Percentiles rank a stretch among this genome's conserved stretches.
phyloP scores from a whole-genome alignment of 2,797 vertebrate genomes.

The Gobionotothen gibberifrons region DNA sequence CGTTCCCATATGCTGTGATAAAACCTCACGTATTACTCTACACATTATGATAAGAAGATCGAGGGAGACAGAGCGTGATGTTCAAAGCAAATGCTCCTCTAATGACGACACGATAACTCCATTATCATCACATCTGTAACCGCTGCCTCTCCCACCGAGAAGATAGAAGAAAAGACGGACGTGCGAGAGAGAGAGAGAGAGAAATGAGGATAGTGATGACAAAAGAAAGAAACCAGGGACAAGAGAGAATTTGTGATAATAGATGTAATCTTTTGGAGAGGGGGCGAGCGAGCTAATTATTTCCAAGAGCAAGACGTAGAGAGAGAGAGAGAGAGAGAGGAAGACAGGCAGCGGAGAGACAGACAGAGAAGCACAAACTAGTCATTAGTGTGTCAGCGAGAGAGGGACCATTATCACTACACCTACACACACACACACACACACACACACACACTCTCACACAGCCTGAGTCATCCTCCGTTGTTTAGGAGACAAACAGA shows the following conservation, averaged over 20 bases:
- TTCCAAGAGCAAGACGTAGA: constrained; percentile 40
- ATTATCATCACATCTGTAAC: constrained; percentile 24
- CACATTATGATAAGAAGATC: neutral
- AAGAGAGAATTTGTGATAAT: constrained; percentile 55
- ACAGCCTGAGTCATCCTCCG: constrained; percentile 65
- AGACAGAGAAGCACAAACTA: constrained; percentile 66
- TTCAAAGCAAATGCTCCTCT: no score
- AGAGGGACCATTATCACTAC: constrained; percentile 64
- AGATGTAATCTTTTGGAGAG: constrained; percentile 63
- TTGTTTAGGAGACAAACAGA: constrained; percentile 67
- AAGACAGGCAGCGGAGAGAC: constrained; percentile 12
- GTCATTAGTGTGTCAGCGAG: constrained; percentile 82
- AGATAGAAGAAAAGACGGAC: constrained; percentile 33
- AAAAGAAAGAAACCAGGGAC: constrained; percentile 47
- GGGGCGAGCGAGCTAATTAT: constrained; percentile 64
- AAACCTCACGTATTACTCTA: neutral
- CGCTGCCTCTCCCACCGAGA: neutral
- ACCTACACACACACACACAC: no score
- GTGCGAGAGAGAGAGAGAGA: constrained; percentile 24
- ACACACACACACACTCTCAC: constrained; percentile 29
- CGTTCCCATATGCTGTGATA: no score
- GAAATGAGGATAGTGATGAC: constrained; percentile 28
- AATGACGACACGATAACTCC: neutral
- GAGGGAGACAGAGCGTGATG: no score
- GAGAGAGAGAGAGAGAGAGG: constrained; percentile 38